Evolutionary conservation across 2,888 invertebrate species (phyloP).

Genomic region (Drosophila kuntzei): DNA sequence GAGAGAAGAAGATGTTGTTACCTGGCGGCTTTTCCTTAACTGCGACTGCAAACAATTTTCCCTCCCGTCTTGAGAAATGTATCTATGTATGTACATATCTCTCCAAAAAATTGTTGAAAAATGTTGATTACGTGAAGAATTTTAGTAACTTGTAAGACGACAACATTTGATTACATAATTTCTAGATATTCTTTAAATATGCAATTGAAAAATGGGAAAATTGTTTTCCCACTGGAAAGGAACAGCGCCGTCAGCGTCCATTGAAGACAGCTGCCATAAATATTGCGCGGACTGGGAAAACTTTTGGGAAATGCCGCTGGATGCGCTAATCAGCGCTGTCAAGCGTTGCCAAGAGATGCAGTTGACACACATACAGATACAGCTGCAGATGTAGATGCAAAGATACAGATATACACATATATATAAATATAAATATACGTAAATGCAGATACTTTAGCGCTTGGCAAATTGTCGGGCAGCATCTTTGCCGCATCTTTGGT

Average conservation of each 20-base stretch:
- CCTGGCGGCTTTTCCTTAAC: constrained; percentile 52
- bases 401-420: constrained; percentile 6
- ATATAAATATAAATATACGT: background rate
- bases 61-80: constrained; percentile 66
- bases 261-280: constrained; percentile 68
- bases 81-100: background rate
- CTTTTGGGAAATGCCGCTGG: constrained; percentile 21
- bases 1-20: constrained; percentile 34
- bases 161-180: constrained; percentile 73
- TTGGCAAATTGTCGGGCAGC: constrained; percentile 56
- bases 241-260: constrained; percentile 45
- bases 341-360: constrained; percentile 51
- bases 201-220: constrained; percentile 29
- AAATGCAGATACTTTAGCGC: constrained; percentile 14
- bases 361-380: constrained; percentile 17
- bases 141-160: constrained; percentile 35
- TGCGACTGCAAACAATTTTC: constrained; percentile 47
- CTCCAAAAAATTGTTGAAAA: constrained; percentile 6
- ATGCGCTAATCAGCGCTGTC: constrained; percentile 69
- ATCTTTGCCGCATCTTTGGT: constrained; percentile 1
- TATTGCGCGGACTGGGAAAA: constrained; percentile 32
- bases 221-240: constrained; percentile 25
- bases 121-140: constrained; percentile 55
- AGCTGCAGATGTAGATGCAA: constrained; percentile 15
- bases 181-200: constrained; percentile 24